A percentile compares a stretch with the other conserved stretches of the same genome.
Evolutionary conservation across 2,888 invertebrate species (phyloP).

Genomic region (Anoncus sp.): DNA sequence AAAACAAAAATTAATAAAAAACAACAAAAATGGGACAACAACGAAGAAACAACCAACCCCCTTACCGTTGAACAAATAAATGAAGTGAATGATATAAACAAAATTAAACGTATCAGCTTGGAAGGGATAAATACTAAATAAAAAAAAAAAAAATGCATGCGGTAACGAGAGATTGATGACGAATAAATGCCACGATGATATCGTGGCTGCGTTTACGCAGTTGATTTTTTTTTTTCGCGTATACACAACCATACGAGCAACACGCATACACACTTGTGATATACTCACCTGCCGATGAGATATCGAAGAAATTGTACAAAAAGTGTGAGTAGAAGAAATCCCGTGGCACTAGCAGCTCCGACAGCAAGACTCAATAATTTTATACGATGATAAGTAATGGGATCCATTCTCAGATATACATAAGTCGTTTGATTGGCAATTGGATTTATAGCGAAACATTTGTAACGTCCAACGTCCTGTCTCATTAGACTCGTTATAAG

Average conservation of each 20-base stretch:
- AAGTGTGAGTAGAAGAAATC: slow-evolving; percentile 92
- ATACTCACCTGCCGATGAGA: slow-evolving; percentile 88
- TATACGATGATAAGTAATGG: slow-evolving; percentile 92
- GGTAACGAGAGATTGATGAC: slow-evolving; percentile 35
- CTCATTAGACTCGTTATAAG: slow-evolving; percentile 89
- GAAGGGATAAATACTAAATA: background rate
- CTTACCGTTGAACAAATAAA: background rate
- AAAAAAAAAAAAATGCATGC: slow-evolving; percentile 17
- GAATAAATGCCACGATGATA: slow-evolving; percentile 1
- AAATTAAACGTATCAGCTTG: background rate
- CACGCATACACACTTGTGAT: background rate
- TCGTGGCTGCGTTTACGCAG: background rate
- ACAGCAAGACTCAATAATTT: slow-evolving; percentile 93
- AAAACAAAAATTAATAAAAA: background rate
- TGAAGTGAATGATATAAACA: slow-evolving; percentile 1
- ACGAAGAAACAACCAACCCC: background rate
- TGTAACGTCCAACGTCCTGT: slow-evolving; percentile 93
- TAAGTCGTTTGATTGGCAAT: slow-evolving; percentile 91
- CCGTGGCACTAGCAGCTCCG: slow-evolving; percentile 91
- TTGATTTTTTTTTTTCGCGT: slow-evolving; percentile 1
- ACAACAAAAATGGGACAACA: background rate
- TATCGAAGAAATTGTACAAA: slow-evolving; percentile 90
- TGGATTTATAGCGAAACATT: slow-evolving; percentile 94
- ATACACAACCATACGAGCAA: background rate
- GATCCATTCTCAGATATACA: slow-evolving; percentile 93